Evolutionary conservation across 2,888 invertebrate genomes (phyloP).

Genomic region (Latrodectus hesperus): DNA sequence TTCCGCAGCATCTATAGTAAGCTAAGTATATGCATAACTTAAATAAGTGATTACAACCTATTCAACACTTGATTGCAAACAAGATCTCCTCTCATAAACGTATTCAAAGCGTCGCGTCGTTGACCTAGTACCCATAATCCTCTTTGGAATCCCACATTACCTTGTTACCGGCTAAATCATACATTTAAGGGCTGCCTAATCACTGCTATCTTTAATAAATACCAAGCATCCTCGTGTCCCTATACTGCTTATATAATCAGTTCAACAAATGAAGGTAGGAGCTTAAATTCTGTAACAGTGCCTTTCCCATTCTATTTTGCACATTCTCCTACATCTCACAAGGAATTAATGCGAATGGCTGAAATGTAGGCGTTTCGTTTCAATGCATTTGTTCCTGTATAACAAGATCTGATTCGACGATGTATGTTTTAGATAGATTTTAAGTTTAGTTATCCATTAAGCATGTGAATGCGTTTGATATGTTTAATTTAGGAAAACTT

Average conservation of each 20-base stretch:
- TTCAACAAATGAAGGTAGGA: slow-evolving; percentile 38
- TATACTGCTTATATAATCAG: slow-evolving; percentile 1
- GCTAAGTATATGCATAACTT: too few species aligned
- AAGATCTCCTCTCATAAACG: too few species aligned
- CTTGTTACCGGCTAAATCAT: slow-evolving; percentile 31
- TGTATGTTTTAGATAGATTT: too few species aligned
- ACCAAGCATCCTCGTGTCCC: slow-evolving; percentile 13
- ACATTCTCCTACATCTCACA: slow-evolving; percentile 2
- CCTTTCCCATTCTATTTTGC: not conserved
- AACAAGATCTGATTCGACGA: not conserved
- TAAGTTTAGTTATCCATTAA: too few species aligned
- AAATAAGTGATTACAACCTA: too few species aligned
- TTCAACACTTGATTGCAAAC: too few species aligned
- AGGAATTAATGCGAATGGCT: slow-evolving; percentile 45
- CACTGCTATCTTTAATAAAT: slow-evolving; percentile 39
- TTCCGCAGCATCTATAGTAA: too few species aligned
- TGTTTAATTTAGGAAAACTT: too few species aligned
- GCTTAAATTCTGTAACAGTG: slow-evolving; percentile 23
- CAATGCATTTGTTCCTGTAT: not conserved
- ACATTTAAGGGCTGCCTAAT: slow-evolving; percentile 37
- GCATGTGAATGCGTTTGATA: too few species aligned
- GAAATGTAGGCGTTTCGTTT: not conserved
- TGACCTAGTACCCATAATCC: slow-evolving; percentile 5
- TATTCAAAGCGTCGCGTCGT: not conserved
- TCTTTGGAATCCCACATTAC: not conserved